Base-by-base conservation (phyloP, 1,140 invertebrate genomes). In the Wasmannia auropunctata region DNA sequence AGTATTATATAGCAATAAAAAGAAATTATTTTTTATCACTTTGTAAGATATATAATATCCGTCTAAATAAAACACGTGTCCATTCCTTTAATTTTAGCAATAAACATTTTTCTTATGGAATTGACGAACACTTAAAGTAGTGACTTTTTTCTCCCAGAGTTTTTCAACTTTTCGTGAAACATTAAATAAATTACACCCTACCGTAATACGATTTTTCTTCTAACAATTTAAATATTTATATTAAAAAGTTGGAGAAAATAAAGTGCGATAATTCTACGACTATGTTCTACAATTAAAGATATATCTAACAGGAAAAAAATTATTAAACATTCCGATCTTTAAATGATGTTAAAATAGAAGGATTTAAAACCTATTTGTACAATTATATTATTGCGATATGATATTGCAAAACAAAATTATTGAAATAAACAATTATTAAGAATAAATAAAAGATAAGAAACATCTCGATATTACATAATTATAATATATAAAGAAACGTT, bases 1-100 rank as follows among this genome's bases (percentile, higher is more conserved):
- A 8, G 7, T 56, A 81, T 49, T 86, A 79, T 19, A 65, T 70
- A n/a, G n/a, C n/a, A 28, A 69, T 86, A 88, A 87, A 67, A 65
- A 40, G 2, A 54, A 46, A 75, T 46, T 65, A 46, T 84, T 76
- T 34, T 76, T 76, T 51, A 85, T 22, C 22, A 84, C 11, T 63
- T 75, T 37, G 25, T 58, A 40, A 51, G 31, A 37, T 2, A 49
- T 8, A 40, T 46, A 77, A 79, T 62, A 37, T 25, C 25, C 11
- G 16, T 46, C 46, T 62, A 34, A 62, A 81, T 28, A 43, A 16
- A 22, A 51, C 28, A 65, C 11, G 8, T 49, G 2, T n/a, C 74
- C 22, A n/a, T 62, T 49, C 56, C 56, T 28, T 31, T 62, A 43
- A 77, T 60, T 60, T 76, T 25, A 22, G 11, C 69, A 22, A 63